Evolutionary conservation across 2,797 vertebrate species (phyloP).

Genomic region (Pelobates cultripes): DNA sequence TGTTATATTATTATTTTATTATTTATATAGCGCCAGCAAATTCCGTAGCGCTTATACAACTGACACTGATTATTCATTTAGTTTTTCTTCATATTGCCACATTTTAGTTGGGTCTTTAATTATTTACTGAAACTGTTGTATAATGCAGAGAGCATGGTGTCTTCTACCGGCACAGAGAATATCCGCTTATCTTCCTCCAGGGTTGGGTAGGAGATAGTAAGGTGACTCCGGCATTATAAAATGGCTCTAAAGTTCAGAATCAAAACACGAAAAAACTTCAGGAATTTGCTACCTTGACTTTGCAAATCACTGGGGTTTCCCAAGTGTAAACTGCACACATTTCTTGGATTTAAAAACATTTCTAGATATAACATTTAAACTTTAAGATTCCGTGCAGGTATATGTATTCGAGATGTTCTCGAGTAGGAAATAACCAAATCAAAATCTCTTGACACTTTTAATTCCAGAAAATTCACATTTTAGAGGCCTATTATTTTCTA

Average conservation of each 20-base stretch:
- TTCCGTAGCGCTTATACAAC: too few species aligned
- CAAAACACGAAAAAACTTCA: neutral
- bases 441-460: too few species aligned
- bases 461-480: too few species aligned
- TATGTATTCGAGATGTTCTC: too few species aligned
- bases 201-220: neutral
- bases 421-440: too few species aligned
- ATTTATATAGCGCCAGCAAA: neutral
- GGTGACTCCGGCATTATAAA: constrained; percentile 3
- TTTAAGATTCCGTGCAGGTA: too few species aligned
- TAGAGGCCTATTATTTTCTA: too few species aligned
- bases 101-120: neutral
- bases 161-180: neutral
- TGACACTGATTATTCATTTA: neutral
- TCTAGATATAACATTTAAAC: too few species aligned
- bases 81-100: too few species aligned
- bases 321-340: too few species aligned
- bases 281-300: neutral
- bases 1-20: neutral
- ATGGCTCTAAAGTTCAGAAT: constrained; percentile 36
- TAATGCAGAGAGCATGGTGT: neutral
- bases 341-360: too few species aligned
- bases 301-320: neutral
- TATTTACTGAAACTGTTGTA: neutral
- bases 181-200: constrained; percentile 11